Conservation (phyloP, 2,888 invertebrate genomes). For the Trichopria drosophilae region DNA sequence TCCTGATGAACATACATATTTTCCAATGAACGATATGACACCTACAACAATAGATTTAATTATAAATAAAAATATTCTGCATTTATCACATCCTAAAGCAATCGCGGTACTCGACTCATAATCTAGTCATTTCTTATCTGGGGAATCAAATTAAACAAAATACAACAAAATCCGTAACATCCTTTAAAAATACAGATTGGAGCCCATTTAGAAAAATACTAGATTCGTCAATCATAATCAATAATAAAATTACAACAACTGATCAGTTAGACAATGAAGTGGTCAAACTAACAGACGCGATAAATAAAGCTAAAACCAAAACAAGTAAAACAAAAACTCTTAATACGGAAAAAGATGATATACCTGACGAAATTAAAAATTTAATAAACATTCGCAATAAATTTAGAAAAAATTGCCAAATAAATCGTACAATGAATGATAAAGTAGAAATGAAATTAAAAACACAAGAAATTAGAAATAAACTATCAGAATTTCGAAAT, state of each 20-base stretch:
- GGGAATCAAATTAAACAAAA: slow-evolving; percentile 2
- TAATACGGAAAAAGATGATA: slow-evolving; percentile 17
- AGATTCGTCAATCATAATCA: slow-evolving; percentile 20
- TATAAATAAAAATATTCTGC: slow-evolving; percentile 35
- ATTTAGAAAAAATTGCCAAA: slow-evolving; percentile 25
- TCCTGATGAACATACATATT: slow-evolving; percentile 37
- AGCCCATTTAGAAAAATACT: slow-evolving; percentile 19
- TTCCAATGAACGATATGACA: slow-evolving; percentile 33
- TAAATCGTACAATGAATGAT: slow-evolving; percentile 10
- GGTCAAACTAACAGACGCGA: slow-evolving; percentile 20
- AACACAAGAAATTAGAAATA: slow-evolving; percentile 19
- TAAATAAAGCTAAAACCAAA: slow-evolving; percentile 9
- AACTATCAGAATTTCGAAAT: slow-evolving; percentile 20
- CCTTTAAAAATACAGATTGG: slow-evolving; percentile 32
- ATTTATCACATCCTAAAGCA: slow-evolving; percentile 22
- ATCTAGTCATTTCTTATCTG: slow-evolving; percentile 31
- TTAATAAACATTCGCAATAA: slow-evolving; percentile 24
- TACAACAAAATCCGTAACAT: neutral
- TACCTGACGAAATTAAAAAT: slow-evolving; percentile 8
- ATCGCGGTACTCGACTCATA: slow-evolving; percentile 37
- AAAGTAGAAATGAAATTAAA: no score
- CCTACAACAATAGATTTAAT: slow-evolving; percentile 39
- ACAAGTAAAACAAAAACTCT: slow-evolving; percentile 11
- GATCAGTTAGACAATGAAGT: slow-evolving; percentile 28
- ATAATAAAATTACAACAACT: slow-evolving; percentile 3